These are phyloP conservation scores for Physeter macrocephalus DNA, from an alignment of 2,113 vertebrate species.

Conservation along the genomic window DNA sequence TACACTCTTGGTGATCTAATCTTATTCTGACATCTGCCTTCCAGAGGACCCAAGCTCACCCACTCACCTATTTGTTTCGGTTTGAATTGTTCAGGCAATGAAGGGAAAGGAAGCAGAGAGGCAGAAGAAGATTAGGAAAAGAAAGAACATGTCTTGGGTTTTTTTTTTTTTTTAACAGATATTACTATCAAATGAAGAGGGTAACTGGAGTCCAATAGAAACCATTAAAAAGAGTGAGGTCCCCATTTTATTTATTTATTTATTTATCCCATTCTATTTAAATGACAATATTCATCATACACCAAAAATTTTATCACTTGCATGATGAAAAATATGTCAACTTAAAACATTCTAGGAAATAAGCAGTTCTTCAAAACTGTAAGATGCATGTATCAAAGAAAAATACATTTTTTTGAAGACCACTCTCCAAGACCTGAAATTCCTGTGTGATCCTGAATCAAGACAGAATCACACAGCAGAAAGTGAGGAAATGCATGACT, in stretches of 20 bases:
- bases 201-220: neutral
- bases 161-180: neutral
- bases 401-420: neutral
- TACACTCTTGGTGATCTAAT: neutral
- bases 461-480: neutral
- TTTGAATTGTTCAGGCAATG: neutral
- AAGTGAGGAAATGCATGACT: neutral
- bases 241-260: neutral
- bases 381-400: neutral
- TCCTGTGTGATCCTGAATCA: neutral
- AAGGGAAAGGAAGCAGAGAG: neutral
- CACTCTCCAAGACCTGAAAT: neutral
- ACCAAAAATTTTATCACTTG: neutral
- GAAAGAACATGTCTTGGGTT: neutral
- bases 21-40: neutral
- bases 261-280: neutral
- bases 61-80: neutral
- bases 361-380: neutral
- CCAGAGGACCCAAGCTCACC: neutral
- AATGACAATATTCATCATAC: neutral
- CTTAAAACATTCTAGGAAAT: neutral
- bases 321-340: neutral
- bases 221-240: neutral
- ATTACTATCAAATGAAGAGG: neutral
- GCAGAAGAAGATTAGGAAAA: neutral